Evolutionary conservation across 2,888 invertebrate species (phyloP).

Genomic region (Barypeithes pellucidus): DNA sequence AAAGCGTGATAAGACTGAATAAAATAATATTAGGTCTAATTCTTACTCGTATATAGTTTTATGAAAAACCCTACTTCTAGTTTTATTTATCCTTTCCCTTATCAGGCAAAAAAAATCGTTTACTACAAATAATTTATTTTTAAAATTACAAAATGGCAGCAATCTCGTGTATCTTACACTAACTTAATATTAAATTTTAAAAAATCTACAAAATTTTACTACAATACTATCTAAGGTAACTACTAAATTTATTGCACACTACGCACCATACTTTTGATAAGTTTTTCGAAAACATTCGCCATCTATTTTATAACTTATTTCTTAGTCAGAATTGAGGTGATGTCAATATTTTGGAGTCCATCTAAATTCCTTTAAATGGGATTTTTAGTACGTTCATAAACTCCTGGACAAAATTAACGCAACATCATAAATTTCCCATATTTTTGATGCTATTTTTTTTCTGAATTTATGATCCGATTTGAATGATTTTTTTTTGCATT

Average conservation of each 20-base stretch:
- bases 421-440: no score
- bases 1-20: conserved; percentile 9
- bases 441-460: no score
- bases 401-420: no score
- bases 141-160: conserved; percentile 30
- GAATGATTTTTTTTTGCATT: no score
- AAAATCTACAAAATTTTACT: conserved; percentile 5
- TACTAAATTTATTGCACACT: background rate
- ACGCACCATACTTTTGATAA: background rate
- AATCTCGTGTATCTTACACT: conserved; percentile 12
- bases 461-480: no score
- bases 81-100: background rate
- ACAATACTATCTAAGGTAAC: background rate
- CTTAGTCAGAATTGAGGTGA: no score
- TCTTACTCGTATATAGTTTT: background rate
- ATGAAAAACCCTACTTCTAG: background rate
- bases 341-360: no score
- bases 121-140: conserved; percentile 25
- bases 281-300: no score
- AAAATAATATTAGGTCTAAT: background rate
- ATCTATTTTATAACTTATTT: no score
- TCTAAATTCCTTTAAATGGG: no score
- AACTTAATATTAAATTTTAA: conserved; percentile 7
- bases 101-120: background rate
- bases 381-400: no score